Evolutionary conservation across 2,797 vertebrate species (phyloP).

Genomic region (Apogon hyalosoma): DNA sequence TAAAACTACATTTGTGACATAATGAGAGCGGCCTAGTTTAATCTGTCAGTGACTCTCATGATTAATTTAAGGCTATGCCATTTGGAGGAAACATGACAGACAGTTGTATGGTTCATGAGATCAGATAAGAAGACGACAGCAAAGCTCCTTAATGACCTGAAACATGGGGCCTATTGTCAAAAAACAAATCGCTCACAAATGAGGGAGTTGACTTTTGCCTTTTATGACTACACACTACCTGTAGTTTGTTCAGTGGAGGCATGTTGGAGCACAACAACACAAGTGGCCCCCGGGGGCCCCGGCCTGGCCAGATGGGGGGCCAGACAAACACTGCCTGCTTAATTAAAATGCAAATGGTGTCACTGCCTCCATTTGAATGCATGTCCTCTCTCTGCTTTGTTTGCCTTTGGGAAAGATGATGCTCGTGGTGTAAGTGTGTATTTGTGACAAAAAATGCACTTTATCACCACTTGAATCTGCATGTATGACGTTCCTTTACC

Average conservation of each 20-base stretch:
- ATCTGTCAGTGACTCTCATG: neutral
- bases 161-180: too few relatives aligned
- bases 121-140: too few relatives aligned
- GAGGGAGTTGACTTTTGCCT: neutral
- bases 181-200: too few relatives aligned
- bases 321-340: conserved; percentile 65
- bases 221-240: conserved; percentile 17
- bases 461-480: conserved; percentile 16
- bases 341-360: conserved; percentile 84
- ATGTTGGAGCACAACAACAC: conserved; percentile 49
- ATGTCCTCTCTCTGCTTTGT: conserved; percentile 49
- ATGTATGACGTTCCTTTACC: conserved; percentile 10
- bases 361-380: conserved; percentile 46
- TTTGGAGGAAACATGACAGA: too few relatives aligned
- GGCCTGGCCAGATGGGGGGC: conserved; percentile 39
- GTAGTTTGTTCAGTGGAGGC: conserved; percentile 57
- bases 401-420: conserved; percentile 51
- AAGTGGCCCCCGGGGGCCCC: conserved; percentile 68
- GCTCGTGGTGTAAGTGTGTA: conserved; percentile 27
- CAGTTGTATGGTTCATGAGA: too few relatives aligned
- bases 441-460: conserved; percentile 16
- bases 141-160: too few relatives aligned
- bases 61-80: too few relatives aligned
- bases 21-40: too few relatives aligned
- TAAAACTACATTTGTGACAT: too few relatives aligned